phyloP scores from a whole-genome alignment of 2,113 vertebrate species.

The Rhabdornis inornatus region DNA sequence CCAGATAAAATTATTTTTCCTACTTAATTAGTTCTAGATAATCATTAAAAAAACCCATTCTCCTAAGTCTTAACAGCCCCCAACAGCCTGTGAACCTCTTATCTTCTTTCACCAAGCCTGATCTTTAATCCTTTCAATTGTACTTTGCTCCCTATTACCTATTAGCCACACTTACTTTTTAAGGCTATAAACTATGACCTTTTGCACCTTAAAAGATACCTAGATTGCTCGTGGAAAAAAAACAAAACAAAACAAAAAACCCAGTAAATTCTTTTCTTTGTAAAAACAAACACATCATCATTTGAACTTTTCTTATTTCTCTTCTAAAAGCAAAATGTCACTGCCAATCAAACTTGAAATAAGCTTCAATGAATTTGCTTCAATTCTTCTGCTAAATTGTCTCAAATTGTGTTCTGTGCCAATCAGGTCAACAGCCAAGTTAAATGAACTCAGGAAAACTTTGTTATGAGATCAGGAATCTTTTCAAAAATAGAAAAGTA shows the following conservation, averaged over 20 bases:
- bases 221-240: not conserved
- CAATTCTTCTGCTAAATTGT: not conserved
- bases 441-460: not conserved
- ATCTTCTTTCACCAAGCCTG: not conserved
- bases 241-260: not conserved
- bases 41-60: accelerated
- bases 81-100: not conserved
- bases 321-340: not conserved
- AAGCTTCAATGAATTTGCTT: not conserved
- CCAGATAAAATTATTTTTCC: not conserved
- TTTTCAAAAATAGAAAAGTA: not conserved
- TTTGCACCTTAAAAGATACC: not conserved
- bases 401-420: not conserved
- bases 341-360: not conserved
- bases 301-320: not conserved
- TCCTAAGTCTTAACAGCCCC: not conserved
- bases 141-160: not conserved
- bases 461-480: not conserved
- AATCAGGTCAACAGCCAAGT: not conserved
- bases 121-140: not conserved
- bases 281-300: not conserved
- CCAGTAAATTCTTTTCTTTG: not conserved
- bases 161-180: not conserved
- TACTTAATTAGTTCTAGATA: not conserved
- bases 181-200: not conserved